Evolutionary conservation across 2,113 vertebrate species (phyloP), one percentile per base, ranked within the genome.

Genomic region (Thamnaconus septentrionalis): DNA sequence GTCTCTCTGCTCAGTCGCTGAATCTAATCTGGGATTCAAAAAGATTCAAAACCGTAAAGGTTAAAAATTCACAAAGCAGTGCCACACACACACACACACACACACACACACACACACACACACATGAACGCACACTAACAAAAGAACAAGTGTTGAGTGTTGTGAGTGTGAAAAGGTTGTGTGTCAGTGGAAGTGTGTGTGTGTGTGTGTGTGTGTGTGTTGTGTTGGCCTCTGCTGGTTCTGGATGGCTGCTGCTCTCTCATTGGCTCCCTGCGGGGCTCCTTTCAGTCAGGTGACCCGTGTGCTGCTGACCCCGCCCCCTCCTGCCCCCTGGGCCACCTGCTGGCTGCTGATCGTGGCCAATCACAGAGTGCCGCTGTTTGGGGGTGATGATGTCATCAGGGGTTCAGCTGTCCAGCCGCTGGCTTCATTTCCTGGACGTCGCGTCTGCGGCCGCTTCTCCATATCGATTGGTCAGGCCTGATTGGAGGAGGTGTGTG

Each of bases 401-500:
- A 2, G 18, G 18, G 18, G 18, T 76, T 78, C 83, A 84, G 78
- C 84, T 83, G 83, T 40, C 68, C 49, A 42, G 18, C 51, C 75
- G 12, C 80, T 31, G 18, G 18, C 18, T 31, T 31, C 18, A 31
- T 31, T 31, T 31, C 18, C 18, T 31, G 18, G 18, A 2, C 18
- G 18, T 31, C 18, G 18, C 18, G 18, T 31, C 18, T 31, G 18
- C 18, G 2, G 18, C 18, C 18, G 18, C 18, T 1, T 31, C 18
- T 31, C 18, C 18, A 59, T 90, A 92, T 91, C 83, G 91, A 92
- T 91, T 12, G 79, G 82, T 86, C 82, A 66, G 66, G 79, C 81
- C 69, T 86, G 84, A 87, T 85, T 85, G 83, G 81, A 84, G 71
- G 73, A 83, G 75, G 78, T 80, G 88, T 76, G 76, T 52, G 55